Base-by-base conservation (phyloP, 1,140 invertebrate genomes). In the Calycopis cecrops region DNA sequence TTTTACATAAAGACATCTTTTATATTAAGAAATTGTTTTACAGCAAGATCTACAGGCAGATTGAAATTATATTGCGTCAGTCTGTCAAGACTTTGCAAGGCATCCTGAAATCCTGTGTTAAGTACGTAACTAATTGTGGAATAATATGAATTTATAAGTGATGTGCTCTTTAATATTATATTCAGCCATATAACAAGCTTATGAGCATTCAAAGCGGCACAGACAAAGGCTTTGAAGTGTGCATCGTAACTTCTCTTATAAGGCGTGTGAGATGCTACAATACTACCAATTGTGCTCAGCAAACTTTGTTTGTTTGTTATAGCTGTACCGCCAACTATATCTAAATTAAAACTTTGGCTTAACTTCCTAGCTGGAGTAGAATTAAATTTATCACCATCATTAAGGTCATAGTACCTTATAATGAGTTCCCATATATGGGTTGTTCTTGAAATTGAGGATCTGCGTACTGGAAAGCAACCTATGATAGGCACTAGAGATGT, bases 161-260 rank as follows among this genome's bases (percentile, higher is more conserved):
- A 92, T 69, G 94, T 94, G 76, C 94, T 97, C 75, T 97, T 93
- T 55, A 99, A 92, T 60, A 99, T 95, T 42, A 99, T 91, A 74
- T 96, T 94, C 16, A 99, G 87, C 98, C 98, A 99, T 9, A 93
- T 90, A 1, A 97, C 95, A 56, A 99, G 89, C 88, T 97, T 96
- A 67, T 95, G 95, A 47, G 94, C 90, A 88, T 99, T 99, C 16
- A 99, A 88, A 48, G 95, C 98, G 50, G 96, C 93, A 88, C 97
- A 99, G 48, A 99, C 92, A 79, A 99, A 98, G 14, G 98, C 98
- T 88, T 99, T 99, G 76, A 99, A 99, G 88, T 99, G 97, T 4
- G 98, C 96, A 89, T 99, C 98, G 65, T 93, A 94, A 72, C 96
- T 98, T 73, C 98, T 90, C 82, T 98, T 98, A 60, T 98, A 96